phyloP scores from a whole-genome alignment of 37 sponge, comb jelly and placozoan genomes.

The Dysidea cf. avara region DNA sequence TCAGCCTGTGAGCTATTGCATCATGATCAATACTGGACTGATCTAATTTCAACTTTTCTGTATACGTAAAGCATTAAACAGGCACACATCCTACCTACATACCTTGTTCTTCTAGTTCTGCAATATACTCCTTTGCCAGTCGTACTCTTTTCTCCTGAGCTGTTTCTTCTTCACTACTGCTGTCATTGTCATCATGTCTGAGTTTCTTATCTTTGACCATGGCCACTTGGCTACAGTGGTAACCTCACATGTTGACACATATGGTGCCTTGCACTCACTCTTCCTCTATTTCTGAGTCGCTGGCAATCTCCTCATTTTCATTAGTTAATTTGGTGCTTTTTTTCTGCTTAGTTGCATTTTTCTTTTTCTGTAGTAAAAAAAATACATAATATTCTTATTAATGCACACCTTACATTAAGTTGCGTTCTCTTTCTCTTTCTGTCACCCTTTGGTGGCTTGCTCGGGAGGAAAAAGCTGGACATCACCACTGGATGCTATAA shows the following conservation, averaged over 20 bases:
- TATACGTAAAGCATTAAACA: neutral
- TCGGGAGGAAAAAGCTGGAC: constrained; percentile 69
- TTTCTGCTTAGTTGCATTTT: too few species aligned
- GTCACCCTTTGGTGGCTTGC: constrained; percentile 11
- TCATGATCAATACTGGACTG: constrained; percentile 61
- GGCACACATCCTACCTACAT: neutral
- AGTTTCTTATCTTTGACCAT: neutral
- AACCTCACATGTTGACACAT: neutral
- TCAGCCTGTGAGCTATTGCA: constrained; percentile 74
- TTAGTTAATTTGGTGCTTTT: too few species aligned
- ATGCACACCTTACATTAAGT: too few species aligned
- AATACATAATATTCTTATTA: too few species aligned
- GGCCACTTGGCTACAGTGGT: neutral
- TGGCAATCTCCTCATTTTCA: constrained; percentile 65
- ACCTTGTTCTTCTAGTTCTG: constrained; percentile 72
- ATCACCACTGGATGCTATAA: neutral
- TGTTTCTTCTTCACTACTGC: constrained; percentile 71
- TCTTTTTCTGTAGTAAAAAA: too few species aligned
- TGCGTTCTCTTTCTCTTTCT: constrained; percentile 9
- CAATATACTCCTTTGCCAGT: constrained; percentile 92
- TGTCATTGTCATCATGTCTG: constrained; percentile 8
- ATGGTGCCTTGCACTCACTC: neutral
- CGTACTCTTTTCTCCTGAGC: constrained; percentile 90
- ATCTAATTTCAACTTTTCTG: constrained; percentile 47
- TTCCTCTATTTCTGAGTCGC: constrained; percentile 72